phyloP scores from a whole-genome alignment of 2,888 invertebrate genomes.

The Volucella bombylans region DNA sequence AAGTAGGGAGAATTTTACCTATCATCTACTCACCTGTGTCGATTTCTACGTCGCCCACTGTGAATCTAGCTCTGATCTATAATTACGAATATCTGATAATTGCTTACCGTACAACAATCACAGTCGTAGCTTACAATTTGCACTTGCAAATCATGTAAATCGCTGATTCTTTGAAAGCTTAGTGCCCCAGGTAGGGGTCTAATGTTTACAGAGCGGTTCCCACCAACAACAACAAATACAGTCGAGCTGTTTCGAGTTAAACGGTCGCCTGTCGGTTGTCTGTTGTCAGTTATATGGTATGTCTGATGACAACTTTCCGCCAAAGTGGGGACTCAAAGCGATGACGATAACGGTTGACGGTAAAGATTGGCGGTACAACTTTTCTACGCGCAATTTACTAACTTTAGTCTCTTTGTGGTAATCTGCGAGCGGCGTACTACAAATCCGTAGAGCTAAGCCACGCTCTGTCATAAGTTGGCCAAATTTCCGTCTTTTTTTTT shows the following conservation, averaged over 20 bases:
- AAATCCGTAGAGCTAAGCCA: neutral
- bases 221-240: neutral
- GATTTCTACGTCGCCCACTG: conserved; percentile 2
- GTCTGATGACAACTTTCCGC: neutral
- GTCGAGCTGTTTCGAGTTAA: conserved; percentile 20
- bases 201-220: too few species aligned
- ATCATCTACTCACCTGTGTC: too few species aligned
- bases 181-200: conserved; percentile 1
- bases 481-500: neutral
- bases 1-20: too few species aligned
- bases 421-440: conserved; percentile 17
- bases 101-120: neutral
- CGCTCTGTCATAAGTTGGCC: neutral
- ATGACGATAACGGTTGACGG: too few species aligned
- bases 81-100: conserved; percentile 16
- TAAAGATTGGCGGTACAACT: conserved; percentile 30
- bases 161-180: conserved; percentile 8
- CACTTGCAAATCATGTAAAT: conserved; percentile 46
- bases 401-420: conserved; percentile 55
- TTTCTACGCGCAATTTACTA: conserved; percentile 42
- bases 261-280: neutral
- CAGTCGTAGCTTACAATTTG: neutral
- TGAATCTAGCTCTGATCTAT: neutral
- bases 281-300: neutral
- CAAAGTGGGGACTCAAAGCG: neutral